phyloP scores from a whole-genome alignment of 2,113 vertebrate species.

The Falco punctatus region DNA sequence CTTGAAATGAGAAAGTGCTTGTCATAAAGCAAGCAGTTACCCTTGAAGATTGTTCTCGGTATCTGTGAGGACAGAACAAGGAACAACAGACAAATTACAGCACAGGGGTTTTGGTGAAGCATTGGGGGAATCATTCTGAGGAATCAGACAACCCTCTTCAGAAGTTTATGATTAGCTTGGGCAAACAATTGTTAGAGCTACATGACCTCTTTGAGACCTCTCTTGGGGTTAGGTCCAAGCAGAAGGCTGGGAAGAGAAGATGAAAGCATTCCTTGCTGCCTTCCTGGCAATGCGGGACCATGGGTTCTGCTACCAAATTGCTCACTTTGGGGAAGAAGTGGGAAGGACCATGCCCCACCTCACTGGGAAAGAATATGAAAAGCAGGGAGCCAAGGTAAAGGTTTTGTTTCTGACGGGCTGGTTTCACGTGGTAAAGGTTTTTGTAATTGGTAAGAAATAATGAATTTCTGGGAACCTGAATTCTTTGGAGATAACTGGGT shows the following conservation, averaged over 20 bases:
- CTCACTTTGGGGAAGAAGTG: neutral
- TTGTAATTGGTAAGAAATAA: neutral
- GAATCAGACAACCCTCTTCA: neutral
- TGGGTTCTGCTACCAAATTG: neutral
- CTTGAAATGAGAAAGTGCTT: conserved; percentile 18
- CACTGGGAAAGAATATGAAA: neutral
- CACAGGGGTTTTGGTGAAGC: neutral
- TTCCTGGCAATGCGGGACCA: neutral
- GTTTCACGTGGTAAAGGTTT: neutral
- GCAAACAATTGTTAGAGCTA: neutral
- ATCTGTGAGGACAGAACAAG: neutral
- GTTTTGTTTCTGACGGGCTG: neutral
- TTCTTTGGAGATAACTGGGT: neutral
- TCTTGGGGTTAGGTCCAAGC: neutral
- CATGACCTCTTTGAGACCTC: neutral
- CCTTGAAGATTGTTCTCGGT: neutral
- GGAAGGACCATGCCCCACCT: neutral
- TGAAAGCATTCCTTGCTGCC: neutral
- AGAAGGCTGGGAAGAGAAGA: neutral
- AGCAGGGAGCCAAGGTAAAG: neutral
- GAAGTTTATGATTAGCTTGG: neutral
- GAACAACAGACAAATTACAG: neutral
- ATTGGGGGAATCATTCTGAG: neutral
- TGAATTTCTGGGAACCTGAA: neutral
- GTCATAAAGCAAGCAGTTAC: neutral